Conservation (phyloP, 2,888 invertebrate species). For the Eupeodes latifasciatus region DNA sequence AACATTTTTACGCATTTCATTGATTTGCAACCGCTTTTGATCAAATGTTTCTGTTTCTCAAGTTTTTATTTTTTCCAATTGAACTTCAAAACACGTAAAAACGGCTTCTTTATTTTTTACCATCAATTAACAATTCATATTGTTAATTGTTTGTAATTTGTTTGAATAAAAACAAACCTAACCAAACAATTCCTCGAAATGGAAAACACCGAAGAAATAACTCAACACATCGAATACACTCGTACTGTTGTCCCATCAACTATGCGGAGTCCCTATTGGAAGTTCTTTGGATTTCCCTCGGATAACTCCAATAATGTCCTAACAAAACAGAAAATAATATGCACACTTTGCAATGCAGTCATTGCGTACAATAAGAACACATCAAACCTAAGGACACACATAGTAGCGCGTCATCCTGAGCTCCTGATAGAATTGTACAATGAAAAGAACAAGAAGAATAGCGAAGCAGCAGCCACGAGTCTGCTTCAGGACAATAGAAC, state of each 20-base stretch:
- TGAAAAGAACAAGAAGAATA: slow-evolving; percentile 67
- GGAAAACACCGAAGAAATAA: slow-evolving; percentile 62
- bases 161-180: neutral
- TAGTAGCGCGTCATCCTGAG: slow-evolving; percentile 79
- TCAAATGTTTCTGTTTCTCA: neutral
- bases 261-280: slow-evolving; percentile 81
- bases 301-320: slow-evolving; percentile 79
- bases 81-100: neutral
- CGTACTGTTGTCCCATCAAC: slow-evolving; percentile 79
- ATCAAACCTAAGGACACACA: slow-evolving; percentile 80
- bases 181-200: slow-evolving; percentile 2
- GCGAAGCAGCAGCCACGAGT: slow-evolving; percentile 2
- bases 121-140: too few relatives aligned
- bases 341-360: slow-evolving; percentile 78
- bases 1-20: too few relatives aligned
- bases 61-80: neutral
- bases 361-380: slow-evolving; percentile 81
- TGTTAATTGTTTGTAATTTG: too few relatives aligned
- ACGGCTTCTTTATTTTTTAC: too few relatives aligned
- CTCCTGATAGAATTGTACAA: slow-evolving; percentile 76
- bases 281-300: slow-evolving; percentile 80
- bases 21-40: too few relatives aligned
- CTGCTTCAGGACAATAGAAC: slow-evolving; percentile 19
- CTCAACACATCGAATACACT: slow-evolving; percentile 78
- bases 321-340: slow-evolving; percentile 79